Conservation (phyloP, 2,888 invertebrate genomes). For the Aphrophora alni region DNA sequence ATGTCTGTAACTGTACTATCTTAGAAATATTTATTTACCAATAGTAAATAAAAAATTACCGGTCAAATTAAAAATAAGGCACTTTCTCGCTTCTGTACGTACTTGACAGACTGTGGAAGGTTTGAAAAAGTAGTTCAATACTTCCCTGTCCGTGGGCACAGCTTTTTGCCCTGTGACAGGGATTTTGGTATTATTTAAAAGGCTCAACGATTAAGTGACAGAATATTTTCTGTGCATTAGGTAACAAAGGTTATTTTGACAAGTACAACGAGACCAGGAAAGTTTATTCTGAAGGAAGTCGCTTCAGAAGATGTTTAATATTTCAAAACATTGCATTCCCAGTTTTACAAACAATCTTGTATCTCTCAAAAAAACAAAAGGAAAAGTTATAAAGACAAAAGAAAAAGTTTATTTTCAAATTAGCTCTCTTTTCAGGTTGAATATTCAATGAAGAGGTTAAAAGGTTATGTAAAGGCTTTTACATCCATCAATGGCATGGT, state of each 20-base stretch:
- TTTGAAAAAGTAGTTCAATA: constrained; percentile 6
- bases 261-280: neutral
- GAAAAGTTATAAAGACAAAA: neutral
- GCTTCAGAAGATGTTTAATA: neutral
- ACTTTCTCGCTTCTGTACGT: constrained; percentile 19
- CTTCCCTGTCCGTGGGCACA: constrained; percentile 16
- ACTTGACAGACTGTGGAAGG: constrained; percentile 19
- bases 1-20: no score
- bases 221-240: neutral
- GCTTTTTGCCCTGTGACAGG: constrained; percentile 27
- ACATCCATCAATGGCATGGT: neutral
- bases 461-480: neutral
- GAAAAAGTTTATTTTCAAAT: neutral
- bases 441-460: neutral
- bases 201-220: neutral
- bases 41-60: no score
- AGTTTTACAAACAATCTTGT: neutral
- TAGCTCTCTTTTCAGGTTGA: neutral
- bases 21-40: no score
- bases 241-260: neutral
- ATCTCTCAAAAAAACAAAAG: neutral
- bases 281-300: neutral
- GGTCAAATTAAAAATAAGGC: constrained; percentile 29
- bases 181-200: constrained; percentile 9
- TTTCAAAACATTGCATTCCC: neutral